Conservation (phyloP, 2,797 vertebrate species). For the Acrocephalus scirpaceus region DNA sequence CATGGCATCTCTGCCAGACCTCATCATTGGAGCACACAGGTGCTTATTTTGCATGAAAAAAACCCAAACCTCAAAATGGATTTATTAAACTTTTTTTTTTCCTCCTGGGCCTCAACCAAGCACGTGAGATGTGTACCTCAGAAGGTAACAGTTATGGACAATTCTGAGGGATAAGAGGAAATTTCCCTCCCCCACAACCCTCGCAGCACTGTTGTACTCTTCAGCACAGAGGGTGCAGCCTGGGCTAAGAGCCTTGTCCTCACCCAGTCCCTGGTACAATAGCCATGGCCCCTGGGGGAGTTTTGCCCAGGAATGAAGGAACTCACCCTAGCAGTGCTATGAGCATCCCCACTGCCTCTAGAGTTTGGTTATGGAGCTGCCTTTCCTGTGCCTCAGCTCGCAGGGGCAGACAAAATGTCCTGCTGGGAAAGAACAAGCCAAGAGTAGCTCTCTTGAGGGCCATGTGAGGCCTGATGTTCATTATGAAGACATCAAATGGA, state of each 20-base stretch:
- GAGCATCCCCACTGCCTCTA: neutral
- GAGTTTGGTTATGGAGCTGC: neutral
- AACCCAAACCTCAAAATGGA: neutral
- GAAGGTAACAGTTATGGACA: neutral
- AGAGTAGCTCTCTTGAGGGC: neutral
- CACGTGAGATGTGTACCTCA: neutral
- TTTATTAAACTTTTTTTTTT: neutral
- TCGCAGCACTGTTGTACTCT: accelerated
- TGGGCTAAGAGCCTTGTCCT: neutral
- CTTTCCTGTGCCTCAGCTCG: neutral
- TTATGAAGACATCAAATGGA: constrained; percentile 28
- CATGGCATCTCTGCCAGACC: neutral
- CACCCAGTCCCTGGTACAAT: accelerated
- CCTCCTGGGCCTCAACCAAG: neutral
- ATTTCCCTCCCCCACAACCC: neutral
- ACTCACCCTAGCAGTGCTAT: neutral
- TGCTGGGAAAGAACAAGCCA: neutral
- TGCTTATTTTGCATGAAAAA: neutral
- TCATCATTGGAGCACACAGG: neutral
- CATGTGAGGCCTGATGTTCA: neutral
- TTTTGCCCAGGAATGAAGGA: neutral
- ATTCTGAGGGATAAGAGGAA: neutral
- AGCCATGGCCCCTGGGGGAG: accelerated
- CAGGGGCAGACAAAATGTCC: neutral
- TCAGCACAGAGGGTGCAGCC: neutral